A percentile compares a stretch with the other conserved stretches of the same genome.
Evolutionary conservation across 2,888 invertebrate genomes (phyloP).

Genomic region (Acleris emargana): DNA sequence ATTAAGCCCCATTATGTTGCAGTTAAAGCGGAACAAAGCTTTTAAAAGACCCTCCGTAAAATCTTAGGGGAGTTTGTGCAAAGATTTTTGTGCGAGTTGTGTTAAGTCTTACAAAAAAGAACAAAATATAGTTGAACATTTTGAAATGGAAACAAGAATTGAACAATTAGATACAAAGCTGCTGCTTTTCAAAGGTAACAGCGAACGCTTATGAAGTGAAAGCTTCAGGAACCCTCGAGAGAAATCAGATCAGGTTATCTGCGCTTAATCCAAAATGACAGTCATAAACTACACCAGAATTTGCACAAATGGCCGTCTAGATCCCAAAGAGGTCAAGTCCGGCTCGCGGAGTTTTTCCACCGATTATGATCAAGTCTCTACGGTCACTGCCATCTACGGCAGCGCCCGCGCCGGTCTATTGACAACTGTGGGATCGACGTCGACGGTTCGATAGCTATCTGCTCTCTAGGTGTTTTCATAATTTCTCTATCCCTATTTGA

Average conservation of each 20-base stretch:
- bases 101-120: too few species aligned
- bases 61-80: slow-evolving; percentile 42
- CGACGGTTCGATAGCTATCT: slow-evolving; percentile 65
- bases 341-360: slow-evolving; percentile 75
- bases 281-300: slow-evolving; percentile 37
- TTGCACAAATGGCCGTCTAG: slow-evolving; percentile 49
- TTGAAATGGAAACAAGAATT: neutral
- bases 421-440: slow-evolving; percentile 79
- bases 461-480: slow-evolving; percentile 69
- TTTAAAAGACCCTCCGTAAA: slow-evolving; percentile 52
- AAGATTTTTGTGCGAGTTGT: slow-evolving; percentile 6
- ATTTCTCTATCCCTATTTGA: slow-evolving; percentile 67
- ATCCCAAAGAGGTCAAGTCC: slow-evolving; percentile 74
- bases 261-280: slow-evolving; percentile 34
- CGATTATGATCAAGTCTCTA: slow-evolving; percentile 71
- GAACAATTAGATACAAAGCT: neutral
- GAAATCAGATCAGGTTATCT: slow-evolving; percentile 37
- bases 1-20: slow-evolving; percentile 69
- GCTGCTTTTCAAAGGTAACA: slow-evolving; percentile 1
- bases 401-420: slow-evolving; percentile 66
- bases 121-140: neutral
- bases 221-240: slow-evolving; percentile 31
- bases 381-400: slow-evolving; percentile 72
- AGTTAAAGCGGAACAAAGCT: slow-evolving; percentile 48
- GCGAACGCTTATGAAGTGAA: slow-evolving; percentile 34